Evolutionary conservation across 1,140 invertebrate genomes (phyloP), one percentile per base, ranked within the genome.

Genomic region (Elymnias hypermnestra): DNA sequence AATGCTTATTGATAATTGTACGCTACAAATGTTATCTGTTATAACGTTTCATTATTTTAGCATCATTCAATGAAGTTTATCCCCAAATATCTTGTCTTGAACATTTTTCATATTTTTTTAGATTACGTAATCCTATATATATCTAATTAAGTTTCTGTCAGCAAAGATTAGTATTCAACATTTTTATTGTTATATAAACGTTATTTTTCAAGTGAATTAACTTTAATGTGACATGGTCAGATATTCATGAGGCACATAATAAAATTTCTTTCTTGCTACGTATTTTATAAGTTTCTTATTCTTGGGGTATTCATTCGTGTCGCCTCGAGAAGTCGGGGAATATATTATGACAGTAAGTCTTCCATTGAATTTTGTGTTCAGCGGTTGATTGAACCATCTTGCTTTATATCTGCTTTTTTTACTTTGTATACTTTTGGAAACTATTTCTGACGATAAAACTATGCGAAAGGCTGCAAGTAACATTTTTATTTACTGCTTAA

Each of bases 311-410:
- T 50, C 33, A 43, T 43, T 50, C 33, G 43, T 21, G 47, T 35
- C 40, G 26, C 23, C 29, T 25, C 17, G 22, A 50, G 47, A 50
- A 38, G 42, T 36, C 38, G 21, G 15, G 26, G 38, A 14, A 42
- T 42, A 8, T 22, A 50, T n/a, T n/a, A n/a, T 41, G 43, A 50
- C 42, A 50, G 39, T 50, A 43, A 15, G 39, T 43, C 47, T 29
- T 37, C 47, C 40, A 50, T 50, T 50, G 39, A 43, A 50, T 36
- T 41, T 48, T 15, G 40, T 17, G 46, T 18, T 38, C 47, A 12
- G 25, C 23, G 10, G n/a, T 31, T 50, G 47, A 50, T 50, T 50
- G 47, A 40, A 29, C 33, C 47, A 23, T 50, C 47, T 50, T 40
- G 33, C 38, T 49, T 15, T 36, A 49, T n/a, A n/a, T n/a, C n/a